Evolutionary conservation across 1,140 invertebrate genomes (phyloP), one percentile per base, ranked within the genome.

Genomic region (Catajapyx aquilonaris): DNA sequence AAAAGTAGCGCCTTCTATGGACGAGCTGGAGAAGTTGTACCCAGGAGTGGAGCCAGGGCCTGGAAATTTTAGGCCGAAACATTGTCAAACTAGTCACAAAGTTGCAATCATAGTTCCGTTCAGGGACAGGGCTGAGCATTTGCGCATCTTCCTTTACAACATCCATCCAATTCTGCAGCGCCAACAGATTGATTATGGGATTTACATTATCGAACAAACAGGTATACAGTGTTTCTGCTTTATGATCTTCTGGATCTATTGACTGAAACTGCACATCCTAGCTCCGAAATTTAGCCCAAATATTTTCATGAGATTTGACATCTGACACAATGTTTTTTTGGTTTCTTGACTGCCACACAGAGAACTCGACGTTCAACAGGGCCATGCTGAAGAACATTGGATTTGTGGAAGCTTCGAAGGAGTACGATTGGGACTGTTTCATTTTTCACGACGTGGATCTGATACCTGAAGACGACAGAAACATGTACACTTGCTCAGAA

Each of bases 371-470:
- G n/a, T n/a, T n/a, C n/a, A n/a, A n/a, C n/a, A n/a, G n/a, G n/a
- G n/a, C n/a, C n/a, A n/a, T n/a, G n/a, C n/a, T n/a, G n/a, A n/a
- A n/a, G n/a, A n/a, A n/a, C n/a, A n/a, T n/a, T n/a, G n/a, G n/a
- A n/a, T 94, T 77, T 56, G 66, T 71, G 25, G 88, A 94, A 57
- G 78, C 84, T 1, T 55, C 74, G 43, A 81, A 81, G 51, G 57
- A 73, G 28, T 67, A 71, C 28, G 61, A 70, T 94, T 94, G 59
- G 88, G 94, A n/a, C n/a, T n/a, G n/a, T n/a, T n/a, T n/a, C n/a
- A n/a, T n/a, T n/a, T n/a, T n/a, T n/a, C n/a, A n/a, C 60, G 91
- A 95, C 56, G 83, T 96, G 17, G 88, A 95, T 58, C 66, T 94
- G 32, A 58, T 95, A 48, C 87, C 90, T 4, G 77, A 93, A 51